These are phyloP conservation scores for Mechanitis mazaeus DNA, from an alignment of 2,888 invertebrate genomes.

Conservation along the genomic window DNA sequence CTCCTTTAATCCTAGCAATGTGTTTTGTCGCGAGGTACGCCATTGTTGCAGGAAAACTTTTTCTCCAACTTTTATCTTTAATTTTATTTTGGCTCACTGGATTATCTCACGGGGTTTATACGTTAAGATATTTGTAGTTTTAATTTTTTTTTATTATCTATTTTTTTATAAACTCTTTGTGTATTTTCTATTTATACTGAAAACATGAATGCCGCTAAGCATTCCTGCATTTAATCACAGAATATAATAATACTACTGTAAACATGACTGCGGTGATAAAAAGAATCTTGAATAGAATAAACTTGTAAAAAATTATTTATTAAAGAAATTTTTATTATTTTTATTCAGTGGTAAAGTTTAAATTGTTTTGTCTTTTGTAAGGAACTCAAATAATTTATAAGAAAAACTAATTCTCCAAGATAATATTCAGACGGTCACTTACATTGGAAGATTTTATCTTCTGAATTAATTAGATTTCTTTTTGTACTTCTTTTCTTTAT, in stretches of 20 bases:
- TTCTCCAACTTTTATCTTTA: conserved; percentile 56
- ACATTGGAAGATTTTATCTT: conserved; percentile 57
- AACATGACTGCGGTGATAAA: conserved; percentile 28
- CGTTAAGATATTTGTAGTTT: conserved; percentile 36
- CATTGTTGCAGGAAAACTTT: conserved; percentile 64
- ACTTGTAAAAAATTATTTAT: conserved; percentile 57
- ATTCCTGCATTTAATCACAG: too few relatives aligned
- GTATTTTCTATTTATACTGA: too few relatives aligned
- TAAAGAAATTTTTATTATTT: conserved; percentile 59
- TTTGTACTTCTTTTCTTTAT: conserved; percentile 46
- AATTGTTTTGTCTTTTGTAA: conserved; percentile 58
- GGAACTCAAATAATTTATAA: conserved; percentile 40
- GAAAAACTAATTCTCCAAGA: conserved; percentile 35
- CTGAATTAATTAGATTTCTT: conserved; percentile 65
- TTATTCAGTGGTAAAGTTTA: conserved; percentile 67
- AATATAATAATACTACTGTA: too few relatives aligned
- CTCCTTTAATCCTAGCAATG: conserved; percentile 65
- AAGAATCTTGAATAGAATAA: conserved; percentile 34
- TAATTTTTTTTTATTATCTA: conserved; percentile 4
- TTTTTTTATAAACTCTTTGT: too few relatives aligned
- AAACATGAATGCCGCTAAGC: too few relatives aligned
- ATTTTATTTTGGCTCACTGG: conserved; percentile 60
- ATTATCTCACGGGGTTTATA: conserved; percentile 43
- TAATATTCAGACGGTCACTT: conserved; percentile 50
- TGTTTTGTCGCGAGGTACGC: conserved; percentile 65